These are phyloP conservation scores for Ctenosaura bakeri DNA, from an alignment of 2,797 vertebrate genomes.

Conservation along the genomic window DNA sequence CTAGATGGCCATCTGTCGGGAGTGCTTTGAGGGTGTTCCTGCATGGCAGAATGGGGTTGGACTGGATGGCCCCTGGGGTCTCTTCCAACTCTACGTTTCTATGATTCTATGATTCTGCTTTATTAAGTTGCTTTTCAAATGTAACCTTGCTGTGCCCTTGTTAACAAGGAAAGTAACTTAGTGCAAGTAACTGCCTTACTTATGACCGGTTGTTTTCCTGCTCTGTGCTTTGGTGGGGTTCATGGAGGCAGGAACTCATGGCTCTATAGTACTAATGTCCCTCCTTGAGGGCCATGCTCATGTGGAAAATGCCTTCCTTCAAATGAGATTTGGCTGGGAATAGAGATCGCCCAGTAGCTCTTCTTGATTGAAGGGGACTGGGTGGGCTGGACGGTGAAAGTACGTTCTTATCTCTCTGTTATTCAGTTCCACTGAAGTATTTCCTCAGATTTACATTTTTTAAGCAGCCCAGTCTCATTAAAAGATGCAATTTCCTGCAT, in stretches of 20 bases:
- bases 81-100: too few species aligned
- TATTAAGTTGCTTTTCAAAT: too few species aligned
- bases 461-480: constrained; percentile 32
- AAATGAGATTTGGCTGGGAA: not conserved
- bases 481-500: constrained; percentile 50
- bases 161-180: too few species aligned
- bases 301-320: constrained; percentile 16
- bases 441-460: constrained; percentile 33
- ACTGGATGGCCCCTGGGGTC: too few species aligned
- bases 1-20: too few species aligned
- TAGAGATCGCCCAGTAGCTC: not conserved
- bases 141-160: too few species aligned
- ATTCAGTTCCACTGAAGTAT: constrained; percentile 17
- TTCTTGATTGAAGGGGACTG: not conserved
- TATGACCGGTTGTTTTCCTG: too few species aligned
- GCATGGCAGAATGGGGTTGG: too few species aligned
- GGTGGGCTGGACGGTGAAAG: not conserved
- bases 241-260: not conserved
- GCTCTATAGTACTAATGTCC: not conserved
- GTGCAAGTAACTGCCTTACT: too few species aligned
- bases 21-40: too few species aligned
- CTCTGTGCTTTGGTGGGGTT: not conserved
- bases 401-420: constrained; percentile 14
- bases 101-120: too few species aligned
- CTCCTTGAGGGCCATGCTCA: not conserved